Conservation (phyloP, 2,113 vertebrate species). For the Brienomyrus brachyistius region DNA sequence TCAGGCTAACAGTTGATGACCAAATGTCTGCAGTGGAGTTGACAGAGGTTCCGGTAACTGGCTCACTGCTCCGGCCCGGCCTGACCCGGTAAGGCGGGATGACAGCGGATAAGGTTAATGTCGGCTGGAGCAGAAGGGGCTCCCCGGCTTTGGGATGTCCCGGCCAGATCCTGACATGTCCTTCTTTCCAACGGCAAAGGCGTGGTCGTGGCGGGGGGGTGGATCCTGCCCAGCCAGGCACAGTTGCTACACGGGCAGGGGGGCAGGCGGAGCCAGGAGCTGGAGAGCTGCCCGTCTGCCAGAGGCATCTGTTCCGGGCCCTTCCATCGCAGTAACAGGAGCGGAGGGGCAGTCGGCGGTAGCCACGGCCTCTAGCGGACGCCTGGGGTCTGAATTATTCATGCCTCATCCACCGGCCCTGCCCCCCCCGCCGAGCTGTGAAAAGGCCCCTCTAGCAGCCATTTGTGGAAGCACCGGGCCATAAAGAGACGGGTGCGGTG, state of each 20-base stretch:
- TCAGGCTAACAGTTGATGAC: not conserved
- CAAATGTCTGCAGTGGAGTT: not conserved
- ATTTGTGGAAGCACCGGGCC: not conserved
- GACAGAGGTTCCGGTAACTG: not conserved
- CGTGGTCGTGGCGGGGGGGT: not conserved
- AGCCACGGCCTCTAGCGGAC: constrained; percentile 17
- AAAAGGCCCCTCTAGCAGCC: constrained; percentile 20
- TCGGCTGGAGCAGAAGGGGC: not conserved
- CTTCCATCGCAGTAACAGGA: constrained; percentile 20
- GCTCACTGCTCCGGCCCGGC: not conserved
- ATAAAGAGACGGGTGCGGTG: not conserved
- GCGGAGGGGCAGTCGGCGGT: not conserved
- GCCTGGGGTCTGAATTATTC: constrained; percentile 41
- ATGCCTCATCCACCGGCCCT: not conserved
- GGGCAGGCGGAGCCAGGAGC: constrained; percentile 35
- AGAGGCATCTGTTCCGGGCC: constrained; percentile 40
- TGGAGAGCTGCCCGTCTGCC: constrained; percentile 31
- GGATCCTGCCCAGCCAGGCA: constrained; percentile 1
- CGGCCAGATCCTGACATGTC: not conserved
- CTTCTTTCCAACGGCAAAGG: not conserved
- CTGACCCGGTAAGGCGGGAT: not conserved
- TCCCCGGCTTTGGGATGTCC: not conserved
- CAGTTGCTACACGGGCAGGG: constrained; percentile 32
- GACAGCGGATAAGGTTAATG: not conserved
- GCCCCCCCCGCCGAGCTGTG: not conserved